phyloP scores from a whole-genome alignment of 2,888 invertebrate genomes.

The Parthenolecanium corni region DNA sequence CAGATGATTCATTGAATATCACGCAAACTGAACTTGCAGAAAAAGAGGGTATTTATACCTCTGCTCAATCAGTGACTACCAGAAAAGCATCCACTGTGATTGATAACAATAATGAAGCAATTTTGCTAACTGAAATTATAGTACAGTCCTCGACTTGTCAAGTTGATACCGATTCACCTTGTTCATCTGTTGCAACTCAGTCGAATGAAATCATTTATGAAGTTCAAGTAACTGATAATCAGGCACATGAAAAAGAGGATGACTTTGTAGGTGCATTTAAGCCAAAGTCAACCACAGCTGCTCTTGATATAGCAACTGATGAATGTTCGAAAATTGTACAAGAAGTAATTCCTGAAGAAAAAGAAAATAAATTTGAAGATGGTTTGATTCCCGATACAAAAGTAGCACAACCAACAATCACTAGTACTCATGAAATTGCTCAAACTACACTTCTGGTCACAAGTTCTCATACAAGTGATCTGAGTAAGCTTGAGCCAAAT shows the following conservation, averaged over 20 bases:
- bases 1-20: slow-evolving; percentile 37
- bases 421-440: slow-evolving; percentile 42
- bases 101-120: background rate
- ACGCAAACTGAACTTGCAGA: slow-evolving; percentile 37
- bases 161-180: slow-evolving; percentile 23
- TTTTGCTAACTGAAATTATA: slow-evolving; percentile 33
- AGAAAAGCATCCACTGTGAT: slow-evolving; percentile 32
- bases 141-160: slow-evolving; percentile 35
- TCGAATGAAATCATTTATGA: slow-evolving; percentile 34
- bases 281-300: slow-evolving; percentile 32
- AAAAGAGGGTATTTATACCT: slow-evolving; percentile 44
- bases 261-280: slow-evolving; percentile 38
- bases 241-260: slow-evolving; percentile 39
- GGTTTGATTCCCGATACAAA: background rate
- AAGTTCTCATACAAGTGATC: slow-evolving; percentile 35
- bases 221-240: slow-evolving; percentile 40
- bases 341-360: slow-evolving; percentile 41
- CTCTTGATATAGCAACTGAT: slow-evolving; percentile 37
- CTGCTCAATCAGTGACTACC: slow-evolving; percentile 30
- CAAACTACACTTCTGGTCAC: slow-evolving; percentile 42
- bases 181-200: slow-evolving; percentile 10
- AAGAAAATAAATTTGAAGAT: slow-evolving; percentile 38
- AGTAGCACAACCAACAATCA: slow-evolving; percentile 33
- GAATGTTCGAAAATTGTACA: slow-evolving; percentile 38
- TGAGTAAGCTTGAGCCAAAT: background rate